Conservation (phyloP, 2,888 invertebrate genomes). For the Leptopilina myrica region DNA sequence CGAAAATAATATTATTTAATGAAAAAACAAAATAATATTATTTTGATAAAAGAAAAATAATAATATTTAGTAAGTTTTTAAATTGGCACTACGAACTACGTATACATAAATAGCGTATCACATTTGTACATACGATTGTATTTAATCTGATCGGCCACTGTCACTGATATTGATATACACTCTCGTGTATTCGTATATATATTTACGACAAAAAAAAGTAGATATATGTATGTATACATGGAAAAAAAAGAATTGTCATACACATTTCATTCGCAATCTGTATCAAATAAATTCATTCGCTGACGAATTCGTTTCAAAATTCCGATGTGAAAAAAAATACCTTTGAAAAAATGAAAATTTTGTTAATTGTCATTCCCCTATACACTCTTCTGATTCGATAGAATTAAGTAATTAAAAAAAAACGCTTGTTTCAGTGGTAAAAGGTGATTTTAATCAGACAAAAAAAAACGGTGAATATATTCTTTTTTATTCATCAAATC, state of each 20-base stretch:
- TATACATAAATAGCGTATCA: conserved; percentile 41
- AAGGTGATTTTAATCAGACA: too few species aligned
- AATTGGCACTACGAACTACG: conserved; percentile 39
- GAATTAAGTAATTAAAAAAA: background rate
- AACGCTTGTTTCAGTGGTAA: too few species aligned
- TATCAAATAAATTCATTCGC: conserved; percentile 37
- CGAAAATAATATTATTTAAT: too few species aligned
- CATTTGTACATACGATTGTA: conserved; percentile 60
- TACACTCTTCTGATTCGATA: background rate
- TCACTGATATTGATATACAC: conserved; percentile 48
- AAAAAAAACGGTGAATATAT: too few species aligned
- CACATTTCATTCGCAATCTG: conserved; percentile 34
- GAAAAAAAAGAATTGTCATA: conserved; percentile 27
- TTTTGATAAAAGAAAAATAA: background rate
- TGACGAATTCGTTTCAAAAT: conserved; percentile 33
- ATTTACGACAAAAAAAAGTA: too few species aligned
- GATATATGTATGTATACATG: too few species aligned
- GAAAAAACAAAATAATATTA: too few species aligned
- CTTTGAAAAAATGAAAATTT: conserved; percentile 12
- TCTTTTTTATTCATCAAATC: too few species aligned
- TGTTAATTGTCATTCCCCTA: conserved; percentile 5
- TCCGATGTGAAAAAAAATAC: conserved; percentile 23
- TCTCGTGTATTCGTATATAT: too few species aligned
- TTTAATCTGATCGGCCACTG: conserved; percentile 61
- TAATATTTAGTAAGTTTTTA: conserved; percentile 34